A percentile compares a stretch with the other conserved stretches of the same genome.
phyloP scores from a whole-genome alignment of 1,140 invertebrate species.

The Cardiocondyla obscurior region DNA sequence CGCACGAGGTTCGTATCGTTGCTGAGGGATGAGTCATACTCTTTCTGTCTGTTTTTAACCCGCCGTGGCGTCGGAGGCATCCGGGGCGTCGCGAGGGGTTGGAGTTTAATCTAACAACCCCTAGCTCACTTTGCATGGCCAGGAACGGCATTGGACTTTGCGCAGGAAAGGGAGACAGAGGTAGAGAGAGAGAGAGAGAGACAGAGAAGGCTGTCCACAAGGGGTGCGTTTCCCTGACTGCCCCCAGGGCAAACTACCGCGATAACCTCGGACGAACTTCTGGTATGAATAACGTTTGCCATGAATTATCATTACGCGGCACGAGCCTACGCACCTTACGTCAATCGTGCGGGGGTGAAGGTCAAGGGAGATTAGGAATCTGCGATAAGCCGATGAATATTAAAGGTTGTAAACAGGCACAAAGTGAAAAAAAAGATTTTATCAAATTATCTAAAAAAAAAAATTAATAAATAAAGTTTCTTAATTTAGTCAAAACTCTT shows the following conservation, averaged over 20 bases:
- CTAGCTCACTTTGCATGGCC: conserved; percentile 77
- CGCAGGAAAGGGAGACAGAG: not conserved
- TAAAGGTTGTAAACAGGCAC: not conserved
- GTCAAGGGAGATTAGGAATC: conserved; percentile 45
- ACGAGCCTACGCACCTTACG: conserved; percentile 44
- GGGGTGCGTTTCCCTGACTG: conserved; percentile 73
- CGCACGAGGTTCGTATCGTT: conserved; percentile 55
- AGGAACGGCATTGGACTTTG: conserved; percentile 70
- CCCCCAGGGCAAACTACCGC: conserved; percentile 64
- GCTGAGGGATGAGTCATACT: conserved; percentile 75
- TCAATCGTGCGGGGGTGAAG: conserved; percentile 27
- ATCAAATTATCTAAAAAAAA: not conserved
- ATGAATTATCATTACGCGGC: conserved; percentile 70
- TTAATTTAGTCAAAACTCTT: too few species aligned
- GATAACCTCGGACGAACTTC: conserved; percentile 73
- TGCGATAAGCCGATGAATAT: conserved; percentile 27
- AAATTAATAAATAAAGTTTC: too few species aligned
- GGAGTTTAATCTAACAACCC: conserved; percentile 80
- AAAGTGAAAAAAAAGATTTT: conserved; percentile 25
- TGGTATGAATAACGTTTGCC: conserved; percentile 77
- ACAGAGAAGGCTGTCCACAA: conserved; percentile 67
- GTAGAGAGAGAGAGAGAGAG: not conserved
- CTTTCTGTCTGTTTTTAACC: conserved; percentile 81
- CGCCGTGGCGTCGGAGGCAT: conserved; percentile 77
- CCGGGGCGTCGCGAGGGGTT: conserved; percentile 79